Conservation (phyloP, 2,797 vertebrate genomes). For the Chrysocyon brachyurus region DNA sequence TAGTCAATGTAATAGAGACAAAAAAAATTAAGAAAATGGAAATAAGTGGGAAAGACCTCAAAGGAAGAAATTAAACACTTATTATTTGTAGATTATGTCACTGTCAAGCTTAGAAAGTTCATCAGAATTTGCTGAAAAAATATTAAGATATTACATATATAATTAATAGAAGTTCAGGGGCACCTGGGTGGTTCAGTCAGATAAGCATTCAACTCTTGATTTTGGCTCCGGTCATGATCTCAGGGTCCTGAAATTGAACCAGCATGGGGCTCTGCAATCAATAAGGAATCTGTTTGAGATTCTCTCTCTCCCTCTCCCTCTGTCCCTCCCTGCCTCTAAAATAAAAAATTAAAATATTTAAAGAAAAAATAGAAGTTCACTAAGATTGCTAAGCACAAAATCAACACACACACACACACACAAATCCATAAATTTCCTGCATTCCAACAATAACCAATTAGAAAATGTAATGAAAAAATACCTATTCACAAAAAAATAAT, state of each 20-base stretch:
- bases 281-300: background rate
- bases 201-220: no score
- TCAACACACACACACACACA: background rate
- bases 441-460: background rate
- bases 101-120: background rate
- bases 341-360: background rate
- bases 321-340: background rate
- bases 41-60: background rate
- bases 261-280: background rate
- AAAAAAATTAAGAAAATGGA: background rate
- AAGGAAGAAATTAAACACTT: background rate
- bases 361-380: background rate
- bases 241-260: background rate
- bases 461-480: background rate
- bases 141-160: background rate
- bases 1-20: background rate
- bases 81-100: background rate
- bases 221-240: background rate
- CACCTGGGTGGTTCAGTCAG: no score
- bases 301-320: background rate
- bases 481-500: background rate
- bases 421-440: background rate
- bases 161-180: background rate
- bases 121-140: conserved; percentile 1
- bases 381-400: background rate